A percentile compares a stretch with the other conserved stretches of the same genome.
Conservation (phyloP, 2,113 vertebrate genomes). For the Hirundichthys speculiger region DNA sequence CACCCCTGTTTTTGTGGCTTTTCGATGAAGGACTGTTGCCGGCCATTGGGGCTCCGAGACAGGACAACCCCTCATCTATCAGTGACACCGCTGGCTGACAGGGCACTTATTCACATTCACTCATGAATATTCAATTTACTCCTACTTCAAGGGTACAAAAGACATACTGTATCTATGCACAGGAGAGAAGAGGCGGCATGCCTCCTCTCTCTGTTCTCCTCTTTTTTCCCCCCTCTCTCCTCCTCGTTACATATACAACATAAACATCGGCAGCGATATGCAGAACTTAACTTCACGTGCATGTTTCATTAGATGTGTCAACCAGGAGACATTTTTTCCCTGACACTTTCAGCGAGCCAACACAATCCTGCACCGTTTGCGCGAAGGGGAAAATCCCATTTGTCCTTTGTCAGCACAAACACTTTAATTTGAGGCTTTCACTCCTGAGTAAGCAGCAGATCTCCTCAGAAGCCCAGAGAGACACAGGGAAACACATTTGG, state of each 20-base stretch:
- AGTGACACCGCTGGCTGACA: conserved; percentile 88
- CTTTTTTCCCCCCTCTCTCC: conserved; percentile 7
- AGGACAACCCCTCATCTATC: conserved; percentile 86
- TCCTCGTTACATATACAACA: conserved; percentile 57
- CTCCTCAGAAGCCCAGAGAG: conserved; percentile 84
- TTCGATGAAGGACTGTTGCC: conserved; percentile 61
- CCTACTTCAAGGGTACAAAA: conserved; percentile 80
- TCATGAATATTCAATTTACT: conserved; percentile 90
- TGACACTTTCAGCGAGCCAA: conserved; percentile 89
- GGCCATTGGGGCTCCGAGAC: conserved; percentile 67
- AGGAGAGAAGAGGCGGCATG: conserved; percentile 76
- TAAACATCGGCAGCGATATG: conserved; percentile 50
- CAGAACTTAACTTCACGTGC: conserved; percentile 87
- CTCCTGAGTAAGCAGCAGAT: conserved; percentile 94
- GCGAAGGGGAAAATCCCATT: conserved; percentile 87
- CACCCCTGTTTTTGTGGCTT: conserved; percentile 44
- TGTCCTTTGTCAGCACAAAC: conserved; percentile 98
- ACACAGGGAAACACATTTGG: conserved; percentile 78
- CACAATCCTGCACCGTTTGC: conserved; percentile 92
- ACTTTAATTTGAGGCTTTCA: conserved; percentile 95
- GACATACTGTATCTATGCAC: conserved; percentile 66
- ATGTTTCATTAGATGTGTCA: conserved; percentile 89
- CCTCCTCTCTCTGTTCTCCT: conserved; percentile 37
- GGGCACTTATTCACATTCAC: conserved; percentile 86
- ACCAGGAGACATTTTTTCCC: conserved; percentile 80